These are phyloP conservation scores for Amorpha juglandis DNA, from an alignment of 2,888 invertebrate species.

Conservation along the genomic window DNA sequence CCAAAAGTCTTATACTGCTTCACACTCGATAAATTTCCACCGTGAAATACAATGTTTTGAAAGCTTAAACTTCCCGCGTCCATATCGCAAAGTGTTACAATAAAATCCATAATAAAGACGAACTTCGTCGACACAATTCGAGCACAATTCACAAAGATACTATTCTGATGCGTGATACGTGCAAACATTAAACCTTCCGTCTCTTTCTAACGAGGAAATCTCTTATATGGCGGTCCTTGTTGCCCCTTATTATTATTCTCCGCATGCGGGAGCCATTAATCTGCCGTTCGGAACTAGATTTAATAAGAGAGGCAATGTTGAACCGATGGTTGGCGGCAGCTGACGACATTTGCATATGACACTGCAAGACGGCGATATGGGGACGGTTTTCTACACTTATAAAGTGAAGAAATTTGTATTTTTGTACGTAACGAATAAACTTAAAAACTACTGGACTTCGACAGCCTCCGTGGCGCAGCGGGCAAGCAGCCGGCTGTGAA, in stretches of 20 bases:
- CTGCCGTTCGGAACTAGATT: constrained; percentile 33
- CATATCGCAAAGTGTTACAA: constrained; percentile 1
- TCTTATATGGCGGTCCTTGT: neutral
- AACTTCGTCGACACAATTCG: constrained; percentile 5
- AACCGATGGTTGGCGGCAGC: constrained; percentile 25
- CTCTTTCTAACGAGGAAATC: neutral
- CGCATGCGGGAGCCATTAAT: constrained; percentile 32
- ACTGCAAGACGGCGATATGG: constrained; percentile 9
- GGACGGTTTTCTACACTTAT: too few relatives aligned
- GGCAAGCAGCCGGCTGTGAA: too few relatives aligned
- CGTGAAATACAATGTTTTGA: constrained; percentile 10
- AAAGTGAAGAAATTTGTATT: too few relatives aligned
- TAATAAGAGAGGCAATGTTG: constrained; percentile 31
- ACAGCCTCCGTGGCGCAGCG: too few relatives aligned
- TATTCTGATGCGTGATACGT: constrained; percentile 3
- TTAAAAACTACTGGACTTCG: too few relatives aligned
- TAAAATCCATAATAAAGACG: constrained; percentile 19
- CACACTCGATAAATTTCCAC: constrained; percentile 4
- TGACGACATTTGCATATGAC: constrained; percentile 26
- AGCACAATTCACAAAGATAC: constrained; percentile 18
- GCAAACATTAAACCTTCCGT: neutral
- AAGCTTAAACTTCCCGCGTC: neutral
- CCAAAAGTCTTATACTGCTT: neutral
- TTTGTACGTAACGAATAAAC: too few relatives aligned
- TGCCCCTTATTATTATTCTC: constrained; percentile 30